A percentile compares a stretch with the other conserved stretches of the same genome.
Evolutionary conservation across 2,888 invertebrate species (phyloP).

Genomic region (Molanna angustata): DNA sequence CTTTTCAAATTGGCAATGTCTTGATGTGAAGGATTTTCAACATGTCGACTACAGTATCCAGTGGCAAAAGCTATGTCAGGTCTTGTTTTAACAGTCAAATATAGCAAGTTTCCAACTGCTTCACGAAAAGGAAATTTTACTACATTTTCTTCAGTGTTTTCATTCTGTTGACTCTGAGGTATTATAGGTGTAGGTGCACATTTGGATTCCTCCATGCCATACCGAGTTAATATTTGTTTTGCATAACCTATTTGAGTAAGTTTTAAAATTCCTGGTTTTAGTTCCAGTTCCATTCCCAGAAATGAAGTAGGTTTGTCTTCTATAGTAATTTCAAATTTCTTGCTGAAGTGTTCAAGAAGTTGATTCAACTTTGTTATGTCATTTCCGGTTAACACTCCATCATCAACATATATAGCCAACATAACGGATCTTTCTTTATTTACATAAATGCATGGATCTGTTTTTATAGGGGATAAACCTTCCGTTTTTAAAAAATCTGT

Average conservation of each 20-base stretch:
- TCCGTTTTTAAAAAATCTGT: background rate
- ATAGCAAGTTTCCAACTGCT: background rate
- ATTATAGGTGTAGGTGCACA: too few relatives aligned
- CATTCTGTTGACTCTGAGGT: too few relatives aligned
- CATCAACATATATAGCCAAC: constrained; percentile 1
- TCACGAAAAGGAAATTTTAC: background rate
- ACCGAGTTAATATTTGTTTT: too few relatives aligned
- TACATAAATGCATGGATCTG: constrained; percentile 2
- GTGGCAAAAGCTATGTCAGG: background rate
- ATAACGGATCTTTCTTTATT: background rate
- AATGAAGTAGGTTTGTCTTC: background rate
- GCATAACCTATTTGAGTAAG: constrained; percentile 1
- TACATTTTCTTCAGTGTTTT: background rate
- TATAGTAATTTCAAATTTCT: constrained; percentile 3
- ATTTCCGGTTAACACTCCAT: background rate
- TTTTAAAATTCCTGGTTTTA: background rate
- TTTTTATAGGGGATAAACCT: constrained; percentile 1
- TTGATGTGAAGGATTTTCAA: background rate
- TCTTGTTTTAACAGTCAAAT: background rate
- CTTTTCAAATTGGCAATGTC: background rate
- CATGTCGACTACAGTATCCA: background rate
- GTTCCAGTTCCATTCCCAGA: constrained; percentile 1
- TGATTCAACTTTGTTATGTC: constrained; percentile 11
- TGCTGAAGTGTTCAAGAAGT: background rate
- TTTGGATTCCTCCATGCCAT: too few relatives aligned